Base-by-base conservation (phyloP, 2,113 vertebrate species). In the Brachyhypopomus occidentalis region DNA sequence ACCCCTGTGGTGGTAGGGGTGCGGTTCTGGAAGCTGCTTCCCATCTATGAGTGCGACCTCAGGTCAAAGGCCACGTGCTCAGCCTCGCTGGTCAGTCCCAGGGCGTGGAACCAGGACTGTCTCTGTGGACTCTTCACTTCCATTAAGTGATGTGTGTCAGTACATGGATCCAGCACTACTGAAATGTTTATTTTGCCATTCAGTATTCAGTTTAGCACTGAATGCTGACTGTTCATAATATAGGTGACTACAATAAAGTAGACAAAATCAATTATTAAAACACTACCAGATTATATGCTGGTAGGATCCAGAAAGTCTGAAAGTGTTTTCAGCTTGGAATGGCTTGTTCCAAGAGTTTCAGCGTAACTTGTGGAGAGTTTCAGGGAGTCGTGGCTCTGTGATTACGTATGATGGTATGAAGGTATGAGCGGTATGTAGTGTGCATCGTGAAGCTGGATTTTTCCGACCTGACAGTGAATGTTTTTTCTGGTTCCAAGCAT, bases 21-120 rank as follows among this genome's bases (percentile, higher is more conserved):
- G 77, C 92, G 94, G 83, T 94, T 94, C 36, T 94, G 95, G 90
- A 92, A 93, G 36, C 92, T 95, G 88, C 92, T 94, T 88, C 93
- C 92, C 90, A 93, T 96, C 0, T 95, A 95, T 88, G 92, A 94
- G 92, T 95, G 92, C 77, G 95, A 96, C 92, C 95, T 96, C 91
- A 95, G 91, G 83, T 94, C 93, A 86, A 94, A 91, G 85, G 72
- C 90, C 82, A 88, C 89, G 86, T 84, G 90, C 80, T 64, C 82
- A 58, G 83, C 89, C 83, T 91, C 93, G 78, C 87, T 89, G 95
- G 95, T 96, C 95, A 96, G 96, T 82, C 66, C 36, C 64, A 17
- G 3, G 12, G 27, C 36, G 72, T 25, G 56, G 41, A 73, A 6
- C 2, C 17, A 14, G 14, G 2, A 12, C 41, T 11, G 9, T 41